Evolutionary conservation across 2,797 vertebrate genomes (phyloP).

Genomic region (Rhynchotus rufescens): DNA sequence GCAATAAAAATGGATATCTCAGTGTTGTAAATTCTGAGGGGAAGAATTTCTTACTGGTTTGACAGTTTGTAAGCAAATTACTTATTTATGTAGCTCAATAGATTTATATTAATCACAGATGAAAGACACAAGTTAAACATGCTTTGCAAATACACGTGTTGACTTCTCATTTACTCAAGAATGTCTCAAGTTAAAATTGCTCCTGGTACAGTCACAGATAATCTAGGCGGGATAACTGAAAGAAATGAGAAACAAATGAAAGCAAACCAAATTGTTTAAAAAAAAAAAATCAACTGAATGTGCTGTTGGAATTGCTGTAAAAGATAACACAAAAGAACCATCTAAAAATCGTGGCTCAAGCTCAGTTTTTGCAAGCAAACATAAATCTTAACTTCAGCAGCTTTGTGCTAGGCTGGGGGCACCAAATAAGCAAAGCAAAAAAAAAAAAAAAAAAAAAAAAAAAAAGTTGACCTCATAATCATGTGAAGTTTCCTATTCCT

Average conservation of each 20-base stretch:
- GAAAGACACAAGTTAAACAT: background rate
- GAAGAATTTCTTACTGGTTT: slow-evolving; percentile 22
- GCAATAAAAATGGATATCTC: background rate
- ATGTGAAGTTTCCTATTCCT: slow-evolving; percentile 44
- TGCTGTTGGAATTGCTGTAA: slow-evolving; percentile 8
- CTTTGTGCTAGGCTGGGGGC: background rate
- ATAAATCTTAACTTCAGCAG: slow-evolving; percentile 41
- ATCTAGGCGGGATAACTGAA: background rate
- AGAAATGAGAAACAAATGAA: background rate
- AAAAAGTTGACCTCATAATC: slow-evolving; percentile 62
- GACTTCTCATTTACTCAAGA: background rate
- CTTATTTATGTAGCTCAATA: slow-evolving; percentile 52
- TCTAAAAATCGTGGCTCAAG: background rate
- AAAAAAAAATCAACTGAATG: background rate
- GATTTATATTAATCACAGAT: slow-evolving; percentile 34
- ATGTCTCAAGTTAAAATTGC: background rate
- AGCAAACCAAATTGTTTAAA: slow-evolving; percentile 21
- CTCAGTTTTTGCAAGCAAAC: slow-evolving; percentile 31
- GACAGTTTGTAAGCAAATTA: slow-evolving; percentile 50
- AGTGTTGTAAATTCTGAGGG: background rate
- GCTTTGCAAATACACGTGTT: background rate
- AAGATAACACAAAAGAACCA: slow-evolving; percentile 19
- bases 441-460: slow-evolving; percentile 22
- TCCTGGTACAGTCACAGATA: background rate
- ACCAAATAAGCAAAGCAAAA: background rate